Conservation (phyloP, 2,113 vertebrate genomes). For the Nannospalax galili region DNA sequence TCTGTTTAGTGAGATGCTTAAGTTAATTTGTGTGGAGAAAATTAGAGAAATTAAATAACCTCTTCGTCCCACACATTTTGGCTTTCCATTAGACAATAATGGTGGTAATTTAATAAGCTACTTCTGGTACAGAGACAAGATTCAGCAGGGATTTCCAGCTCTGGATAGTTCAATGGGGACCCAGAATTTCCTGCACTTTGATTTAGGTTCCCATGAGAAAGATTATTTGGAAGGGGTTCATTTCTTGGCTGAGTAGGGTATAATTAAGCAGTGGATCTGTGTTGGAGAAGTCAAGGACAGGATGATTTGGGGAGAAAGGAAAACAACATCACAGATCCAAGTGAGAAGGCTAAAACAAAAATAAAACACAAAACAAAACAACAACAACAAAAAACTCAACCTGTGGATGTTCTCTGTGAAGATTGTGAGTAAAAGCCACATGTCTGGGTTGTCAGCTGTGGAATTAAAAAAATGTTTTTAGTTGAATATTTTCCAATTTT, state of each 20-base stretch:
- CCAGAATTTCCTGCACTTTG: neutral
- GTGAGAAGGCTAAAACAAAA: neutral
- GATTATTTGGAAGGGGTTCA: neutral
- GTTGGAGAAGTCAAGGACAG: neutral
- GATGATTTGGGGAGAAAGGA: neutral
- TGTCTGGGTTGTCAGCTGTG: neutral
- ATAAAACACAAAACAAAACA: neutral
- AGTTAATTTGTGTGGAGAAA: conserved; percentile 51
- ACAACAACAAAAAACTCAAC: neutral
- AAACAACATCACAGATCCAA: neutral
- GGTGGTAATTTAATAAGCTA: conserved; percentile 29
- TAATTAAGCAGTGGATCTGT: neutral
- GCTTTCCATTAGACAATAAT: conserved; percentile 52
- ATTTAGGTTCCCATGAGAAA: neutral
- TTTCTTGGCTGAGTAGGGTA: neutral
- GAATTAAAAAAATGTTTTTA: neutral
- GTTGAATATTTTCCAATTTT: too few species aligned
- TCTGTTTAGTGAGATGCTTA: conserved; percentile 51
- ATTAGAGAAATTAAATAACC: conserved; percentile 57
- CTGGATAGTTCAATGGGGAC: neutral
- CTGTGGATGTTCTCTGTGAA: neutral
- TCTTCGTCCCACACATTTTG: conserved; percentile 2
- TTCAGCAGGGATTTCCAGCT: neutral
- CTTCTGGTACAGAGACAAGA: neutral
- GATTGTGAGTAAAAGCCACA: neutral